A percentile compares a stretch with the other conserved stretches of the same genome.
These are phyloP conservation scores for Ctenopoma kingsleyae DNA, from an alignment of 2,797 vertebrate species.

Conservation along the genomic window DNA sequence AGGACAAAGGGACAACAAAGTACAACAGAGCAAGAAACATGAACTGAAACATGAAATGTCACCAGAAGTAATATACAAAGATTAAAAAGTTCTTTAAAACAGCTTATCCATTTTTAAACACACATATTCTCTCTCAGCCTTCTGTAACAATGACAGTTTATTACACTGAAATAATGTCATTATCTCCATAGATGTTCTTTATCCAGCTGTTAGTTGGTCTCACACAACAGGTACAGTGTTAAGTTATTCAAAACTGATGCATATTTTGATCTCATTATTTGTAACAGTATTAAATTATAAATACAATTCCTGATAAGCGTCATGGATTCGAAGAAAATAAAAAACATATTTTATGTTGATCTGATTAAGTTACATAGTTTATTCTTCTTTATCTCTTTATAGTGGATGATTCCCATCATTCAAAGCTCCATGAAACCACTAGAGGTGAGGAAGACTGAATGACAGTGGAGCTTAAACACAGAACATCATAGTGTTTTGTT, in stretches of 20 bases:
- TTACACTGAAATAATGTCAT: neutral
- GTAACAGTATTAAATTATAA: neutral
- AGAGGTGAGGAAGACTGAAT: slow-evolving; percentile 79
- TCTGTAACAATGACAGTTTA: neutral
- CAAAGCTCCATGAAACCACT: slow-evolving; percentile 96
- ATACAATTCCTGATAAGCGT: neutral
- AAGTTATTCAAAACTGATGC: neutral
- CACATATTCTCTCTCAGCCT: neutral
- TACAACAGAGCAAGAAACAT: no score
- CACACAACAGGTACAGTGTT: slow-evolving; percentile 89
- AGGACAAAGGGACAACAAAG: no score
- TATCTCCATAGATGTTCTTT: slow-evolving; percentile 87
- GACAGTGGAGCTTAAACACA: neutral
- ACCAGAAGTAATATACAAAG: neutral
- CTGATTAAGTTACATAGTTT: neutral
- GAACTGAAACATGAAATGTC: no score
- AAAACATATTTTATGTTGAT: neutral
- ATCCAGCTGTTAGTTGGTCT: slow-evolving; percentile 90
- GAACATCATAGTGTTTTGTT: neutral
- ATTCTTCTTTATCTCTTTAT: slow-evolving; percentile 19
- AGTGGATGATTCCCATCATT: slow-evolving; percentile 96
- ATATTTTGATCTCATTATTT: neutral
- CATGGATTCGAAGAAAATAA: neutral
- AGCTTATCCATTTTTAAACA: no score
- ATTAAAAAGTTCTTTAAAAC: no score